These are phyloP conservation scores for Macrobrachium rosenbergii DNA, from an alignment of 1,140 invertebrate genomes.

Conservation along the genomic window DNA sequence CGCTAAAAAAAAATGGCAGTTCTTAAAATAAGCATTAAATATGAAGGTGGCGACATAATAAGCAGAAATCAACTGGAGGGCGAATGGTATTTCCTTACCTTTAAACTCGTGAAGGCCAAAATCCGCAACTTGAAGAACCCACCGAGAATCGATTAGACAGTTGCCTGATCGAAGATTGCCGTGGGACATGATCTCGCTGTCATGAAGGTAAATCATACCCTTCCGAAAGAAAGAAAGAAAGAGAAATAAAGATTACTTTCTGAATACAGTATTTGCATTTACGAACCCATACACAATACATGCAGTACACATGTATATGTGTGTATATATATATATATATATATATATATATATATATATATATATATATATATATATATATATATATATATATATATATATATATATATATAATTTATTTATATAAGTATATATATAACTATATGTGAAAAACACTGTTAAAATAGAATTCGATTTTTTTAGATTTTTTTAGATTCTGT, in stretches of 20 bases:
- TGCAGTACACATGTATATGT: background rate
- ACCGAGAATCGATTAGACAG: conserved; percentile 91
- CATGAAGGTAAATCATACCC: conserved; percentile 94
- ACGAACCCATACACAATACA: conserved; percentile 69
- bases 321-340: conserved; percentile 26
- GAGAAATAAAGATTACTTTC: no score
- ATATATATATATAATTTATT: no score
- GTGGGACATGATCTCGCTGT: conserved; percentile 87
- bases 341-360: conserved; percentile 28
- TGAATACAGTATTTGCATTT: background rate
- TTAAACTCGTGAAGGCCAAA: conserved; percentile 81
- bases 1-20: no score
- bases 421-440: no score
- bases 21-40: no score
- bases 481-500: no score
- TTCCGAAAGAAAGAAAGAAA: conserved; percentile 68
- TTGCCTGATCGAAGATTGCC: conserved; percentile 90
- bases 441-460: no score
- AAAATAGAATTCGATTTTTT: no score
- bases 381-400: no score
- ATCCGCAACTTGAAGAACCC: conserved; percentile 94
- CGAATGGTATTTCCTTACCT: conserved; percentile 1
- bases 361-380: conserved; percentile 27
- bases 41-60: no score
- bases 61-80: background rate